Evolutionary conservation across 2,888 invertebrate genomes (phyloP).

Genomic region (Cantharis rustica): DNA sequence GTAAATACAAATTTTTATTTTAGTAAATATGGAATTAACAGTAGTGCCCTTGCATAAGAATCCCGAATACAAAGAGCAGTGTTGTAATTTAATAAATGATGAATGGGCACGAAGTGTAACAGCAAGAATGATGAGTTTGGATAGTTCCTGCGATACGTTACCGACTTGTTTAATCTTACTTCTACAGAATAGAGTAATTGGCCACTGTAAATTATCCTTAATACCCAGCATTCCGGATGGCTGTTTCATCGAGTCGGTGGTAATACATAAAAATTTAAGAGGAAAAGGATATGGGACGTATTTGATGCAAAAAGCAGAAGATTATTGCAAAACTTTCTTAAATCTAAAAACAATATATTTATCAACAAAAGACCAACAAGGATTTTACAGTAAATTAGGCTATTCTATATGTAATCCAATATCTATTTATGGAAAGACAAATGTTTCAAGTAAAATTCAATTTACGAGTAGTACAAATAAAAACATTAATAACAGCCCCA

Average conservation of each 20-base stretch:
- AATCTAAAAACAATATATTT: conserved; percentile 69
- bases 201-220: conserved; percentile 78
- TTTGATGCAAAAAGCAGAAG: conserved; percentile 75
- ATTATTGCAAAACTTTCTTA: conserved; percentile 69
- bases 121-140: conserved; percentile 75
- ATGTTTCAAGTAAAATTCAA: not conserved
- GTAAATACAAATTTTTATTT: not conserved
- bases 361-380: conserved; percentile 74
- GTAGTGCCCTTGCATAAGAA: conserved; percentile 75
- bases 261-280: conserved; percentile 72
- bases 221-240: conserved; percentile 72
- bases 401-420: conserved; percentile 71
- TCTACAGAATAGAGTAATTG: conserved; percentile 64
- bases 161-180: conserved; percentile 75
- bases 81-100: conserved; percentile 79
- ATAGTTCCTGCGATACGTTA: conserved; percentile 72
- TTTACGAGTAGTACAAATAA: conserved; percentile 5
- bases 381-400: conserved; percentile 76
- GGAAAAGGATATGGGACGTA: conserved; percentile 78
- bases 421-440: conserved; percentile 66
- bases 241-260: conserved; percentile 82
- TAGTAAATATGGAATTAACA: conserved; percentile 40
- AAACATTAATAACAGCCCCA: conserved; percentile 39
- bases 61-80: conserved; percentile 71
- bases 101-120: conserved; percentile 86